Base-by-base conservation (phyloP, 2,797 vertebrate genomes). In the Pseudomugil gertrudae region DNA sequence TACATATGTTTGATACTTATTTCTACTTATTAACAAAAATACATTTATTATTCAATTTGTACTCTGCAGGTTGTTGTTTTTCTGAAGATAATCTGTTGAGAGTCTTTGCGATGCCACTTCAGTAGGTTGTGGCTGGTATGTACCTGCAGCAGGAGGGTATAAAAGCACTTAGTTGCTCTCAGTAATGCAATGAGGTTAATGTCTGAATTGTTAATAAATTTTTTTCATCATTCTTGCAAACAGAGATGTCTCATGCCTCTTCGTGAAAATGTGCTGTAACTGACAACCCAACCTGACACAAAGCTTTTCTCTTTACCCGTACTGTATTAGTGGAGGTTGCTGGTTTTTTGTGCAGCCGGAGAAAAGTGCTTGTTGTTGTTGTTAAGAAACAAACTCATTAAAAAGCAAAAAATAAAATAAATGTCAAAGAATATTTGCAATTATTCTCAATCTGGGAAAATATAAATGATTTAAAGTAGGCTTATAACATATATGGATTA, bases 301-400 rank as follows among this genome's bases (percentile, higher is more conserved):
- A 3, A 11, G 35, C 13, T 38, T 27, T 24, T 45, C 43, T 61
- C 35, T 36, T 24, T 23, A 10, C 23, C 24, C 0, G 5, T 17
- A 9, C 66, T 9, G 21, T 35, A 57, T 55, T 15, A 27, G 19
- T 63, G 32, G 13, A 67, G 38, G 53, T 52, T 51, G 27, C 50
- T 63, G 33, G 14, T 47, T 7, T 43, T 77, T 68, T 50, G 43
- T 50, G 21, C 2, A 48, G 21, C 32, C 8, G 14, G n/a, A 54
- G n/a, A 54, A 13, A 13, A 56, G n/a, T 24, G 21, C 38, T 47
- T 24, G 47, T n/a, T 43, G 3, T 32, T 36, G 35, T 19, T 5
- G 36, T 2, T 43, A 5, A 35, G 40, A 27, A 45, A 36, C n/a
- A 4, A 53, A 14, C 9, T n/a, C n/a, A n/a, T n/a, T n/a, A 26